Evolutionary conservation across 2,888 invertebrate genomes (phyloP).

Genomic region (Steinernema hermaphroditum): DNA sequence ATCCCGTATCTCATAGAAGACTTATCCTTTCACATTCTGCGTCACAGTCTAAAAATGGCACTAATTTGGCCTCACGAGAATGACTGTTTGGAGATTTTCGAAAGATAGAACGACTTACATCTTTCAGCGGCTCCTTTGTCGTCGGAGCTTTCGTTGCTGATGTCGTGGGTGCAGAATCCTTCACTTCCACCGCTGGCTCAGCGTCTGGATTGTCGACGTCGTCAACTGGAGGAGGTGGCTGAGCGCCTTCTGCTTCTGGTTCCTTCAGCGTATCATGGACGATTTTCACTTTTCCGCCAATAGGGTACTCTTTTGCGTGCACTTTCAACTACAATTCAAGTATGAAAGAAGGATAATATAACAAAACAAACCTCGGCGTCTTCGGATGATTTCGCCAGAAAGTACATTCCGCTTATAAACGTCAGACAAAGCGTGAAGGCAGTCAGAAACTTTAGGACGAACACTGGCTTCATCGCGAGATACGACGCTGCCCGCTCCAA

Average conservation of each 20-base stretch:
- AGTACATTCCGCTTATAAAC: slow-evolving; percentile 16
- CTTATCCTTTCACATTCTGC: too few relatives aligned
- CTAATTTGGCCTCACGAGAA: too few relatives aligned
- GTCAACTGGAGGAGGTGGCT: not conserved
- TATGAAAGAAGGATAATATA: not conserved
- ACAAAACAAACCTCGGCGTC: slow-evolving; percentile 3
- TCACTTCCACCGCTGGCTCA: not conserved
- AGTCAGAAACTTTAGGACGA: slow-evolving; percentile 8
- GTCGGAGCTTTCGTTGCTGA: not conserved
- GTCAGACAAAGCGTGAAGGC: slow-evolving; percentile 13
- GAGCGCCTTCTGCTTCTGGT: not conserved
- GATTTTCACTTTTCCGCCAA: slow-evolving; percentile 6
- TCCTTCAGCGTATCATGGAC: not conserved
- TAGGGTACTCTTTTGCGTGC: not conserved
- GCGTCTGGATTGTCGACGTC: slow-evolving; percentile 10
- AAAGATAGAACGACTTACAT: not conserved
- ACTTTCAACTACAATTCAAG: not conserved
- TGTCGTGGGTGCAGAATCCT: not conserved
- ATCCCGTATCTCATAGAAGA: too few relatives aligned
- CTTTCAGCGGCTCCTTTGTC: slow-evolving; percentile 18
- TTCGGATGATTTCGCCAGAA: slow-evolving; percentile 9
- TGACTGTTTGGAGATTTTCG: too few relatives aligned
- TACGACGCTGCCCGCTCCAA: not conserved
- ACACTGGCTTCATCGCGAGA: slow-evolving; percentile 24
- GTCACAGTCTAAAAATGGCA: too few relatives aligned